A percentile compares a stretch with the other conserved stretches of the same genome.
These are phyloP conservation scores for Crenichthys baileyi DNA, from an alignment of 2,797 vertebrate genomes.

Conservation along the genomic window DNA sequence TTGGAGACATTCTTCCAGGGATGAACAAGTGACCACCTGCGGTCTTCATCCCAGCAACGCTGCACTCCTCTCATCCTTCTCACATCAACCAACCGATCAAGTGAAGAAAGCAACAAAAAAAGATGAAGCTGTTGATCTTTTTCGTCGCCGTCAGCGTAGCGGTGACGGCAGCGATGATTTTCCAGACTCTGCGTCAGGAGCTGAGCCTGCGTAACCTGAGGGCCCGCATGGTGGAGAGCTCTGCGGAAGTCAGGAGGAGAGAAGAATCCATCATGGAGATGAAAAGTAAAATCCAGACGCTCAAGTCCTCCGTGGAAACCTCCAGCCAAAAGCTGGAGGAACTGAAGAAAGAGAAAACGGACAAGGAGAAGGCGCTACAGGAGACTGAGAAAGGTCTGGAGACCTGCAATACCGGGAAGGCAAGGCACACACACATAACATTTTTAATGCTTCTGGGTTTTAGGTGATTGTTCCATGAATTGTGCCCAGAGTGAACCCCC, in stretches of 20 bases:
- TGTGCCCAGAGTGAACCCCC: neutral
- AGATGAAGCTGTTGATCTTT: conserved; percentile 56
- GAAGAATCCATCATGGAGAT: conserved; percentile 52
- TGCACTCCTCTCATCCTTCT: neutral
- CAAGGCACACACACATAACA: conserved; percentile 18
- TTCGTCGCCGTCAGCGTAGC: conserved; percentile 39
- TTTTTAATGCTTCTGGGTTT: neutral
- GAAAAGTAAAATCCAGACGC: conserved; percentile 44
- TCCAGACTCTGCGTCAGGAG: conserved; percentile 73
- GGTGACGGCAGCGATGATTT: conserved; percentile 51
- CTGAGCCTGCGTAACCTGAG: conserved; percentile 27
- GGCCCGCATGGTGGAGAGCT: neutral
- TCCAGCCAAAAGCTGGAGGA: conserved; percentile 5
- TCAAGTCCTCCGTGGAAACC: conserved; percentile 15
- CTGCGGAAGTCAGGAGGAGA: conserved; percentile 34
- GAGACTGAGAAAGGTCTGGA: neutral
- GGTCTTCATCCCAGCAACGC: neutral
- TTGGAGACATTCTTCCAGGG: neutral
- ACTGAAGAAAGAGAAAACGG: conserved; percentile 41
- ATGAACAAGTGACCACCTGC: conserved; percentile 20
- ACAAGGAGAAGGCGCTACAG: rapidly evolving
- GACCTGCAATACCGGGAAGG: conserved; percentile 72
- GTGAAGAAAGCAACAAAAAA: neutral
- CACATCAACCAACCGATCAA: neutral
- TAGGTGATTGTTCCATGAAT: neutral